Conservation (phyloP, 2,797 vertebrate species). For the Salarias fasciatus region DNA sequence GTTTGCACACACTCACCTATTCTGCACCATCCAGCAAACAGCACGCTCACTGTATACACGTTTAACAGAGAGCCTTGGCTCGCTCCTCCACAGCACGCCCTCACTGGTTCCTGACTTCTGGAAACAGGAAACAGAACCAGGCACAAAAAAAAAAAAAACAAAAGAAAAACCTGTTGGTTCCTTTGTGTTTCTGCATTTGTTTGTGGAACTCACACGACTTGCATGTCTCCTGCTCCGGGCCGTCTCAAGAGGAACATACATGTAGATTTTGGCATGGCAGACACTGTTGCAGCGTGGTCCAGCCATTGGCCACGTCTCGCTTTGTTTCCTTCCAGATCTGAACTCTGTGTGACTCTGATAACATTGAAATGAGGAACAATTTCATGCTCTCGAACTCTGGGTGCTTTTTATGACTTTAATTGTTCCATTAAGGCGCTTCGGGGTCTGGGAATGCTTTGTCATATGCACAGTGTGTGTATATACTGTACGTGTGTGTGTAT, state of each 20-base stretch:
- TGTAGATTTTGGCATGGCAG: slow-evolving; percentile 58
- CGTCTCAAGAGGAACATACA: slow-evolving; percentile 52
- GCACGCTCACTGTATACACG: slow-evolving; percentile 53
- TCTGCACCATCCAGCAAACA: slow-evolving; percentile 39
- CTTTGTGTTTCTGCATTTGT: slow-evolving; percentile 55
- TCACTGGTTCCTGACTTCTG: slow-evolving; percentile 58
- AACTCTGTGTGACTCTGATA: slow-evolving; percentile 81
- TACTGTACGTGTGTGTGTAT: slow-evolving; percentile 34
- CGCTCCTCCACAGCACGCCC: slow-evolving; percentile 27
- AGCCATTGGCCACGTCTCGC: slow-evolving; percentile 54
- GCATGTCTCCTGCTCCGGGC: slow-evolving; percentile 23
- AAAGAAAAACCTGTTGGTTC: slow-evolving; percentile 26
- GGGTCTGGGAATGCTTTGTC: slow-evolving; percentile 68
- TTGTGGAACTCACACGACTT: slow-evolving; percentile 48
- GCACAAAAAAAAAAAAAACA: no score
- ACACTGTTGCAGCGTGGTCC: slow-evolving; percentile 41
- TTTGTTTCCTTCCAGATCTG: slow-evolving; percentile 74
- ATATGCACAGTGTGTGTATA: slow-evolving; percentile 10
- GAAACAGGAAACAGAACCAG: slow-evolving; percentile 64
- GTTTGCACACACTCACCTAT: slow-evolving; percentile 47
- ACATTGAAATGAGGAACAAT: slow-evolving; percentile 76
- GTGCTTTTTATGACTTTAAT: slow-evolving; percentile 70
- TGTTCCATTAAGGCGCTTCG: slow-evolving; percentile 70
- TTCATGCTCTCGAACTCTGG: slow-evolving; percentile 67
- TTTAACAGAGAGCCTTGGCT: slow-evolving; percentile 54